Evolutionary conservation across 2,113 vertebrate species (phyloP), one percentile per base, ranked within the genome.

Genomic region (Carollia perspicillata): DNA sequence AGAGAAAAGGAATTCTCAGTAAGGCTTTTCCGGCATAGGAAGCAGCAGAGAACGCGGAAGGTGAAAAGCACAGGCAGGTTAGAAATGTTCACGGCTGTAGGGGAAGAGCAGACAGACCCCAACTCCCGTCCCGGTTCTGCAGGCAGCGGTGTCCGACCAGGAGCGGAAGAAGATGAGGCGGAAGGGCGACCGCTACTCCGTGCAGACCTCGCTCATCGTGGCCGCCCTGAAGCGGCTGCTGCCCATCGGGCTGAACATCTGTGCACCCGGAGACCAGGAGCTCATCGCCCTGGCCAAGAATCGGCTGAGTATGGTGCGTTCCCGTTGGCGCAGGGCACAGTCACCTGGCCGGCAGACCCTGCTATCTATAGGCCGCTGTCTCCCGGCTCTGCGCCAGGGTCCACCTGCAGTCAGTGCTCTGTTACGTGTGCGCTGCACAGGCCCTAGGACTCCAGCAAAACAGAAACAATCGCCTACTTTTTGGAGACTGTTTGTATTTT

Each of bases 81-180:
- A 71, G 37, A 51, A n/a, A 74, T 20, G 8, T 7, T 20, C 23
- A 0, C 6, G 0, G 42, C 33, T 85, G 12, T 30, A 4, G 26
- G 72, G 81, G 37, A 2, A 40, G 26, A 23, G 44, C 33, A 5
- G 33, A 0, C 7, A 13, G 3, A 58, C 42, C 51, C 17, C 26
- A 58, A 5, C 20, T 0, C 16, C 33, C 16, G 3, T 47, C 35
- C 44, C 33, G 75, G 30, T 49, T 40, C 60, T 6, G 0, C 26
- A 99, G 99, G 99, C 99, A 60, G 99, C 99, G 30, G 99, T 99
- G 89, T 99, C 99, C 49, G 99, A 99, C 90, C 99, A 99, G 97
- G 99, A 99, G 95, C 99, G 99, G 97, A 99, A 99, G 98, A 99
- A 99, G 96, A 99, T 99, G 99, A 99, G 99, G 96, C 98, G 99